Evolutionary conservation across 1,140 invertebrate species (phyloP), one percentile per base, ranked within the genome.

Genomic region (Metaphire vulgaris): DNA sequence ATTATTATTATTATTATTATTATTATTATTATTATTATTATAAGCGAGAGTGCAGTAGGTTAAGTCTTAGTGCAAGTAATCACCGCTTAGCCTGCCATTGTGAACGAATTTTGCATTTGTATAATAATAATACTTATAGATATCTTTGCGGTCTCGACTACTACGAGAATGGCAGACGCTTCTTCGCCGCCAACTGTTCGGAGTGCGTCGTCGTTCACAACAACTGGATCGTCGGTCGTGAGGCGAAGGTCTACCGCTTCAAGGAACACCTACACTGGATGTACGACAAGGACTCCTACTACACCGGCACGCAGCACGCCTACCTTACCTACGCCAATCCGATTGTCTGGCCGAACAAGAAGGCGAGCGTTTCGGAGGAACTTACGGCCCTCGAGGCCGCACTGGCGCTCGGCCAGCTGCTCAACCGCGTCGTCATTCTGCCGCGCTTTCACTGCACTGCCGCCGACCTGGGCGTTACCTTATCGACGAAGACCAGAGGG

Each of bases 161-260:
- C 56, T 77, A 69, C 64, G 76, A 77, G 29, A 28, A 76, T 28
- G 73, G 64, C 16, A 26, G 30, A 14, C 72, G 76, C 21, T 29
- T 29, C 21, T 77, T 75, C 30, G 70, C 72, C 34, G 26, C 15
- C 2, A 56, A 31, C n/a, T 34, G 72, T 67, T 30, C 33, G 1
- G 29, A 41, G 0, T 74, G 72, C 34, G 30, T 68, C 29, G 76
- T 77, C 12, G 34, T 77, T 1, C 76, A 77, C 41, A 77, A 77
- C 64, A 77, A 77, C 72, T 77, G 76, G 76, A 77, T 77, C 26
- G 76, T 77, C 28, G 31, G 28, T 2, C 75, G 68, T 29, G 76
- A 77, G 34, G 76, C 76, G 16, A 77, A 77, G 68, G 31, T 64
- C 1, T 77, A 77, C 76, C 29, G 76, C 16, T 75, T 75, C 65